These are phyloP conservation scores for Colletes latitarsis DNA, from an alignment of 1,140 invertebrate species.

Conservation along the genomic window DNA sequence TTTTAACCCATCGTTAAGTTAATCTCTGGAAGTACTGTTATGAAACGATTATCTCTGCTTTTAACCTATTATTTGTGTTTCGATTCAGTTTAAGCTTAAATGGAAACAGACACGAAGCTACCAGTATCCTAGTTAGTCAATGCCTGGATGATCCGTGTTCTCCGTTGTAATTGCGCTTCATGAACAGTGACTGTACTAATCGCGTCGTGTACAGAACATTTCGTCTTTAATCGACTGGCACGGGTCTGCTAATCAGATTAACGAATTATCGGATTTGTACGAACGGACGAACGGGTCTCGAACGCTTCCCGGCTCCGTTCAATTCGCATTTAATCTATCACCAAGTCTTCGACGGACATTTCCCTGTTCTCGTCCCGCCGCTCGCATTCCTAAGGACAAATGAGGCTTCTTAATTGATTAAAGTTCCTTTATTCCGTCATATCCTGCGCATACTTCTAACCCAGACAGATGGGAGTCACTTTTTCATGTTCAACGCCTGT, in stretches of 20 bases:
- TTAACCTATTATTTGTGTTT: too few species aligned
- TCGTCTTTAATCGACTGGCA: slow-evolving; percentile 47
- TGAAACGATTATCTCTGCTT: too few species aligned
- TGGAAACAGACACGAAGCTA: not conserved
- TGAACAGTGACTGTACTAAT: slow-evolving; percentile 12
- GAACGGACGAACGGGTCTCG: slow-evolving; percentile 9
- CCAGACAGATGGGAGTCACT: not conserved
- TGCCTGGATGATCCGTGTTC: not conserved
- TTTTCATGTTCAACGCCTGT: not conserved
- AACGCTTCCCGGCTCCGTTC: slow-evolving; percentile 32
- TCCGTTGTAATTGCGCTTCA: not conserved
- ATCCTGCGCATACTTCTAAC: not conserved
- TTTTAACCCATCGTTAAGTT: too few species aligned
- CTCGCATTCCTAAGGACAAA: slow-evolving; percentile 8
- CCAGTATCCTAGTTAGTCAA: too few species aligned
- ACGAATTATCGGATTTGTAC: slow-evolving; percentile 55
- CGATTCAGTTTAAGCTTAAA: not conserved
- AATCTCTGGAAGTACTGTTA: too few species aligned
- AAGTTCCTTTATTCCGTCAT: slow-evolving; percentile 8
- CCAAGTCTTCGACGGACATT: slow-evolving; percentile 14
- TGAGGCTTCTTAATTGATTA: slow-evolving; percentile 27
- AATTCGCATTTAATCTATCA: slow-evolving; percentile 55
- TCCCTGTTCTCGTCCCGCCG: slow-evolving; percentile 1
- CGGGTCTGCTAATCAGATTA: slow-evolving; percentile 57
- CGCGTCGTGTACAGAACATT: slow-evolving; percentile 37